Percentiles rank a stretch among this genome's conserved stretches.
phyloP scores from a whole-genome alignment of 2,797 vertebrate genomes.

The Microctenopoma stevenorrisi region DNA sequence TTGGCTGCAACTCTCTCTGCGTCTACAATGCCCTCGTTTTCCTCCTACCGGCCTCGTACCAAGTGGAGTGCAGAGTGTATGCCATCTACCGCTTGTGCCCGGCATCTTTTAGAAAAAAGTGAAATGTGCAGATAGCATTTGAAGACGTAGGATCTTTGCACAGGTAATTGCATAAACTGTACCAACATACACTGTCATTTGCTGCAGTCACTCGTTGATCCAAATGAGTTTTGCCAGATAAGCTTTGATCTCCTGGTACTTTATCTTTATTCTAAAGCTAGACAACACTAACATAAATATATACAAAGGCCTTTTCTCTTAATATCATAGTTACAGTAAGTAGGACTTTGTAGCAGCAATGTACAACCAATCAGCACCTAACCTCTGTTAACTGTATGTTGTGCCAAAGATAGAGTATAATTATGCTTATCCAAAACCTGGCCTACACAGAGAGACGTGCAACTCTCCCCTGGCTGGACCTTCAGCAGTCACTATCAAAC shows the following conservation, averaged over 20 bases:
- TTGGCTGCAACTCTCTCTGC: conserved; percentile 21
- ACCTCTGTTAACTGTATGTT: not conserved
- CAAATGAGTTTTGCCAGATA: too few relatives aligned
- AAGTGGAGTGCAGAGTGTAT: conserved; percentile 37
- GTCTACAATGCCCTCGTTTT: conserved; percentile 47
- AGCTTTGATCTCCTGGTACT: conserved; percentile 13
- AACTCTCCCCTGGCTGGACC: too few relatives aligned
- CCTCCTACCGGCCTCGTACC: conserved; percentile 28
- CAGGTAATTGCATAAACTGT: conserved; percentile 1
- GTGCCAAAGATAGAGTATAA: too few relatives aligned
- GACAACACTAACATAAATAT: conserved; percentile 7
- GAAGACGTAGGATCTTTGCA: conserved; percentile 3
- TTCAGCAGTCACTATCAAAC: too few relatives aligned
- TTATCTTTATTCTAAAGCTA: not conserved
- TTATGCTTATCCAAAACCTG: too few relatives aligned
- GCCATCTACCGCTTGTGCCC: conserved; percentile 31
- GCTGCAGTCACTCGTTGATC: too few relatives aligned
- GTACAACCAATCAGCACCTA: too few relatives aligned
- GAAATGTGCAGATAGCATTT: conserved; percentile 18
- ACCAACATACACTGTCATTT: conserved; percentile 5
- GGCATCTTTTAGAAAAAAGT: conserved; percentile 24
- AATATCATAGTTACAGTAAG: not conserved
- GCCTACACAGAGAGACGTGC: too few relatives aligned
- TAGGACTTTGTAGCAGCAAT: conserved; percentile 1
- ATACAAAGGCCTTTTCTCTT: not conserved